Evolutionary conservation across 1,140 invertebrate genomes (phyloP).

Genomic region (Drosophila sp.): DNA sequence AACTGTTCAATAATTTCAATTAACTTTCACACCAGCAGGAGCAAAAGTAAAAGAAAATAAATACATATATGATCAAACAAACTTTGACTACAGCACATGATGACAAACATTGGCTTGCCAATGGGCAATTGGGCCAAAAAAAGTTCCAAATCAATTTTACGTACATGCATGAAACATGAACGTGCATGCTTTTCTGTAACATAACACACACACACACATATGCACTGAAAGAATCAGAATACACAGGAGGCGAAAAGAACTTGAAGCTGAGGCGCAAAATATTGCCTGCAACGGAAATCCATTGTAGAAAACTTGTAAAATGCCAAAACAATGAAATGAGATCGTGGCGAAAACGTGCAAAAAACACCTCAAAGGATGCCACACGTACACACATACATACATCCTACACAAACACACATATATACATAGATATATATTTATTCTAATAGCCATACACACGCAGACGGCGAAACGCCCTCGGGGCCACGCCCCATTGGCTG

Average conservation of each 20-base stretch:
- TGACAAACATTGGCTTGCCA: constrained; percentile 37
- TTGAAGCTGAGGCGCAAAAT: constrained; percentile 53
- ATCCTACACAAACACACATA: constrained; percentile 4
- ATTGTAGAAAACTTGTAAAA: constrained; percentile 81
- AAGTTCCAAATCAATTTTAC: constrained; percentile 79
- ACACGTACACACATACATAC: constrained; percentile 3
- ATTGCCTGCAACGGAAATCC: constrained; percentile 67
- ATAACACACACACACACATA: constrained; percentile 49
- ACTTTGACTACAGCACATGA: constrained; percentile 31
- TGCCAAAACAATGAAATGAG: constrained; percentile 67
- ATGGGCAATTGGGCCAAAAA: neutral
- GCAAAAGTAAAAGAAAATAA: constrained; percentile 30
- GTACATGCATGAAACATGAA: constrained; percentile 81
- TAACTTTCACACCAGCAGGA: constrained; percentile 55
- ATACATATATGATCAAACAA: constrained; percentile 42
- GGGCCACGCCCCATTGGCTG: constrained; percentile 36
- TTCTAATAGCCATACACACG: constrained; percentile 2
- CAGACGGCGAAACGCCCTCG: constrained; percentile 34
- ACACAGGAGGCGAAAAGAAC: constrained; percentile 20
- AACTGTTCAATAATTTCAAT: constrained; percentile 80
- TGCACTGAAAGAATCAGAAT: constrained; percentile 4
- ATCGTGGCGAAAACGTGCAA: constrained; percentile 39
- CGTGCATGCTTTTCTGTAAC: constrained; percentile 70
- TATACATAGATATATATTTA: constrained; percentile 6
- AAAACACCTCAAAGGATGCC: constrained; percentile 50